Evolutionary conservation across 2,888 invertebrate genomes (phyloP).

Genomic region (Cotesia congregata): DNA sequence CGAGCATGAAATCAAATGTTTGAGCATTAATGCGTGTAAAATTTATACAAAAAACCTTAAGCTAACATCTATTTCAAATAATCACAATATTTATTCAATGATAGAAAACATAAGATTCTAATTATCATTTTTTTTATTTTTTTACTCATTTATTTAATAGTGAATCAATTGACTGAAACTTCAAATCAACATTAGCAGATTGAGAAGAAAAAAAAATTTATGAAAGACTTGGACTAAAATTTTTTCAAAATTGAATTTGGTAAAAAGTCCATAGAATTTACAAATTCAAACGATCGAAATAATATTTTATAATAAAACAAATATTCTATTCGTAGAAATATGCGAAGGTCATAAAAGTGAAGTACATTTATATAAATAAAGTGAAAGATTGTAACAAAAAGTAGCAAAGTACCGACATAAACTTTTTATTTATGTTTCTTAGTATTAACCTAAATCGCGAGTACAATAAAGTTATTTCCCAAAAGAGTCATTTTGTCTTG

Average conservation of each 20-base stretch:
- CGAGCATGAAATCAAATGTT: background rate
- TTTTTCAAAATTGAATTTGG: too few species aligned
- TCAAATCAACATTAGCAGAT: too few species aligned
- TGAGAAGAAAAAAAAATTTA: too few species aligned
- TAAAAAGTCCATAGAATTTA: too few species aligned
- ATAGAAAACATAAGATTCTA: too few species aligned
- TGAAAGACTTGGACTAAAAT: too few species aligned
- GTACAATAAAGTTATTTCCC: background rate
- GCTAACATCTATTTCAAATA: background rate
- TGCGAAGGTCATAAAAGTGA: background rate
- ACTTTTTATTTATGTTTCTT: background rate
- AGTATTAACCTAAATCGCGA: background rate
- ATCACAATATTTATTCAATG: background rate
- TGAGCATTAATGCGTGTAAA: background rate
- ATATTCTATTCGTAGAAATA: background rate
- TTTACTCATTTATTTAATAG: too few species aligned
- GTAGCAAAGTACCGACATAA: background rate
- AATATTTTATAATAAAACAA: background rate
- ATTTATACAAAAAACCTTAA: background rate
- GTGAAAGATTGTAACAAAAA: background rate
- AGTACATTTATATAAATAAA: background rate
- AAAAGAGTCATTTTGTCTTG: background rate
- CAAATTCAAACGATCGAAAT: too few species aligned
- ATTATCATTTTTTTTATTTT: too few species aligned
- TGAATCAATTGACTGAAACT: too few species aligned